A percentile compares a stretch with the other conserved stretches of the same genome.
Conservation (phyloP, 1,140 invertebrate species). For the Chionoecetes opilio region DNA sequence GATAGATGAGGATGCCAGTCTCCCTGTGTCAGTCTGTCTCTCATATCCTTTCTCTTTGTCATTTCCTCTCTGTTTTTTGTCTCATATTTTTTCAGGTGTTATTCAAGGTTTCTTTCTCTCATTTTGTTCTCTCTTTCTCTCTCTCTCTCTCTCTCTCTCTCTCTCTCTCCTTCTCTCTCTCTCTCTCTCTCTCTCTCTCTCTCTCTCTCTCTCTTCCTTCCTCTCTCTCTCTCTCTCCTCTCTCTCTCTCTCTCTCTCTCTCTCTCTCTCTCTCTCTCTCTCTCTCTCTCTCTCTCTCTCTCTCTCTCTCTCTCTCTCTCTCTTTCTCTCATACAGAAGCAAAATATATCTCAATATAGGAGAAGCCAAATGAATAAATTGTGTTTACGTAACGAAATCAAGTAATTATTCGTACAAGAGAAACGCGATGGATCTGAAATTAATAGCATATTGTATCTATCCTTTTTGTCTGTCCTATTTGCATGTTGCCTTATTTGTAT, state of each 20-base stretch:
- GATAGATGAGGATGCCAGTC: slow-evolving; percentile 6
- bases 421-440: neutral
- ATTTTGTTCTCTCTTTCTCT: neutral
- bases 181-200: too few relatives aligned
- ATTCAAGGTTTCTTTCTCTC: neutral
- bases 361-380: neutral
- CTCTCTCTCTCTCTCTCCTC: neutral
- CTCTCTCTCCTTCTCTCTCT: neutral
- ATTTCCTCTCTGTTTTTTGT: neutral
- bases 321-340: neutral
- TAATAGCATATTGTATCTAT: neutral
- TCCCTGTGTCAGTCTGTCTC: neutral
- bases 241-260: slow-evolving; percentile 53
- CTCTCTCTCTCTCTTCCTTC: neutral
- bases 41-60: neutral
- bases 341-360: neutral
- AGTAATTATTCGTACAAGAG: neutral
- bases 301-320: slow-evolving; percentile 27
- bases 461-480: neutral
- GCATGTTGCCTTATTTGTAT: too few relatives aligned
- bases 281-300: slow-evolving; percentile 50
- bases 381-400: slow-evolving; percentile 1
- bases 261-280: slow-evolving; percentile 51
- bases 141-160: neutral
- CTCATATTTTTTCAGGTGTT: too few relatives aligned